Conservation (phyloP, 2,797 vertebrate species). For the Sternotherus odoratus region DNA sequence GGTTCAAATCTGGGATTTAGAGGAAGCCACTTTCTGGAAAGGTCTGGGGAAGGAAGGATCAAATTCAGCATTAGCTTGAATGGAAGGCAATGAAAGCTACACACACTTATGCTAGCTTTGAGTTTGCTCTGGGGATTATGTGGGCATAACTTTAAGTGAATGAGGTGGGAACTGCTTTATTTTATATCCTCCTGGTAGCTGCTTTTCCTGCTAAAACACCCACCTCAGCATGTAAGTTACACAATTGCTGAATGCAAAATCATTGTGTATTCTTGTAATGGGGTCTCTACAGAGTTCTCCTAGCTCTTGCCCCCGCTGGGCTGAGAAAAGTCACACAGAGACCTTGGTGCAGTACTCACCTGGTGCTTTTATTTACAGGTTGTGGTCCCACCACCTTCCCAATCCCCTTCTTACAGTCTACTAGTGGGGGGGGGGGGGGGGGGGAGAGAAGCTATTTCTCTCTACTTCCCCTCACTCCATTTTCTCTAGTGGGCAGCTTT, state of each 20-base stretch:
- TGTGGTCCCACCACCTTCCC: too few relatives aligned
- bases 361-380: too few relatives aligned
- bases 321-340: too few relatives aligned
- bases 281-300: too few relatives aligned
- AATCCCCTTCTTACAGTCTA: too few relatives aligned
- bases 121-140: not conserved
- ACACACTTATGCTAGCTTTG: not conserved
- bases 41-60: not conserved
- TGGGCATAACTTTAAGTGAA: not conserved
- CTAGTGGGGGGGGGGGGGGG: too few relatives aligned
- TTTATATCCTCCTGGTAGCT: not conserved
- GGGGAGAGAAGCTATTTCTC: too few relatives aligned
- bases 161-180: not conserved
- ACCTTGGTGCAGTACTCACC: too few relatives aligned
- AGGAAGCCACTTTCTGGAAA: fast-evolving
- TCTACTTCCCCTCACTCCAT: too few relatives aligned
- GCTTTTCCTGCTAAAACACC: not conserved
- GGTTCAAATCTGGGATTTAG: fast-evolving
- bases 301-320: too few relatives aligned
- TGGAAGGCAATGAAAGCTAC: not conserved
- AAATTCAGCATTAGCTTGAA: not conserved
- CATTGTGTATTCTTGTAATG: not conserved
- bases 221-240: not conserved
- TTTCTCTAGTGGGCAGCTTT: too few relatives aligned
- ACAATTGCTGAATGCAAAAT: not conserved